A percentile compares a stretch with the other conserved stretches of the same genome.
Conservation (phyloP, 2,113 vertebrate species). For the Cynocephalus volans region DNA sequence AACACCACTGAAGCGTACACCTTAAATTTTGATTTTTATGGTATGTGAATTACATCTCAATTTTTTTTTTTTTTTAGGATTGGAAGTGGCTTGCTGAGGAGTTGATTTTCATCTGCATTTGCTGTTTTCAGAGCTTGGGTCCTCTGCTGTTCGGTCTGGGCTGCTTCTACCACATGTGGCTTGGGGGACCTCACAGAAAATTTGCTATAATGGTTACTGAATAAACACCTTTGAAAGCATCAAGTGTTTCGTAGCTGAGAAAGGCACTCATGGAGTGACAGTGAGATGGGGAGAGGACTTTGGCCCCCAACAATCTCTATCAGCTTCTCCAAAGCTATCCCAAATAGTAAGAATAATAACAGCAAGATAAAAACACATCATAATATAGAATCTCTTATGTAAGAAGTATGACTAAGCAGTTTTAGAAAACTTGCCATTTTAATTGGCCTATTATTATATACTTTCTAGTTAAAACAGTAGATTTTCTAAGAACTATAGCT, state of each 20-base stretch:
- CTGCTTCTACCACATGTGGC: not conserved
- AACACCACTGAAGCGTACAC: not conserved
- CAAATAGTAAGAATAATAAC: not conserved
- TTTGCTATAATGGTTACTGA: not conserved
- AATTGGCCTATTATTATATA: not conserved
- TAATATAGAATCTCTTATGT: not conserved
- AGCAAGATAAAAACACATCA: not conserved
- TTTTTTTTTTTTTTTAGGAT: no score
- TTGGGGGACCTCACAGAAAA: not conserved
- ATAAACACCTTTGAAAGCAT: not conserved
- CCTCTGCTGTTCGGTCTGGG: not conserved
- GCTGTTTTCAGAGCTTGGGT: not conserved
- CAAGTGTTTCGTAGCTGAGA: not conserved
- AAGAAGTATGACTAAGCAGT: not conserved
- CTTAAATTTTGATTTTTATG: not conserved
- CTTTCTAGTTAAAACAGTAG: not conserved
- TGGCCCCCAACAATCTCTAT: not conserved
- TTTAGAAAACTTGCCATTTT: not conserved
- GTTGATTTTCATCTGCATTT: not conserved
- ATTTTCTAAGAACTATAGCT: not conserved
- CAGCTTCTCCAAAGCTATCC: not conserved
- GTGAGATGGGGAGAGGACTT: not conserved
- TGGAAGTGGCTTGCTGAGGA: not conserved
- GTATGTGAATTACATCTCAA: not conserved
- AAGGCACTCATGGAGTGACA: not conserved